Percentiles rank a stretch among this genome's conserved stretches.
Evolutionary conservation across 2,797 vertebrate genomes (phyloP).

Genomic region (Enteromius paludinosus): DNA sequence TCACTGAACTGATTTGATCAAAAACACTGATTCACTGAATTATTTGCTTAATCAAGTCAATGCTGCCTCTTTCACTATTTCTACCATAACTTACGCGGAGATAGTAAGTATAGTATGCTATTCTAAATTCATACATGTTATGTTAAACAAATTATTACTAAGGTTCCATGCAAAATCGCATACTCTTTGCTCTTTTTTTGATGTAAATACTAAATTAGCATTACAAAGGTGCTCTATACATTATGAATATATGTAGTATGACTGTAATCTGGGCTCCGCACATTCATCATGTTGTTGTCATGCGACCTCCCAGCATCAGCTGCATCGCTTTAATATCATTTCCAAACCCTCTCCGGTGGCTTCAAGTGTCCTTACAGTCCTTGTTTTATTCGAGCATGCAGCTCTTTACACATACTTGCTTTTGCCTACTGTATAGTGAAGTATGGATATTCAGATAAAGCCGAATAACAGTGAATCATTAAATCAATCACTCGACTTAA

Average conservation of each 20-base stretch:
- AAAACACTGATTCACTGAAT: background rate
- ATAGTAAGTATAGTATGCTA: background rate
- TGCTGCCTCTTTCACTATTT: background rate
- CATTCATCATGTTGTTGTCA: background rate
- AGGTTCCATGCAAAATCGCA: background rate
- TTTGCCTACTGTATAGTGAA: background rate
- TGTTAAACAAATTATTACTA: too few species aligned
- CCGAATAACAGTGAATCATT: background rate
- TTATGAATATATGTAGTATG: background rate
- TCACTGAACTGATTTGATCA: background rate
- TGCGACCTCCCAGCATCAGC: background rate
- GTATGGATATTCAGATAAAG: background rate
- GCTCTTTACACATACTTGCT: background rate
- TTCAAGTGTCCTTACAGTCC: background rate
- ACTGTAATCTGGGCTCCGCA: too few species aligned
- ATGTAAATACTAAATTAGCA: background rate
- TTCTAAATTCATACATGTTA: background rate
- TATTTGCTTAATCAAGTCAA: background rate
- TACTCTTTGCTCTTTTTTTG: background rate
- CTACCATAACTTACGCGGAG: background rate
- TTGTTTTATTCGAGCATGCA: background rate
- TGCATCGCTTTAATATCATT: background rate
- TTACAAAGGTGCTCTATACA: too few species aligned
- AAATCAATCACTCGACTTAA: background rate
- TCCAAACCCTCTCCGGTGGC: background rate